Conservation (phyloP, 2,797 vertebrate genomes). For the Botia kubotai region DNA sequence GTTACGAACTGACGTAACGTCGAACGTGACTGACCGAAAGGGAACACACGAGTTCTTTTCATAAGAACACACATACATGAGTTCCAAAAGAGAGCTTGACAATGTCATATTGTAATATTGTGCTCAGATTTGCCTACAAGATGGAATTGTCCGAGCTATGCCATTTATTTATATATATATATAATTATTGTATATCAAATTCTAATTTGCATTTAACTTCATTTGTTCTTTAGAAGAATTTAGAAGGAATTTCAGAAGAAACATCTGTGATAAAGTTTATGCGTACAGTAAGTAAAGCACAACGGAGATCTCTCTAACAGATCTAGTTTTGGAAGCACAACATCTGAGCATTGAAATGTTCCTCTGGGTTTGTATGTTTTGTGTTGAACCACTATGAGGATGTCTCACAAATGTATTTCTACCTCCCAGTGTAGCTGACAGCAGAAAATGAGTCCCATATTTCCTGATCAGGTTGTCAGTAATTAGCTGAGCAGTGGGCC, state of each 20-base stretch:
- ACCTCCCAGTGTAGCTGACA: conserved; percentile 97
- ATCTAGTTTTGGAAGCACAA: background rate
- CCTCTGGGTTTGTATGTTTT: conserved; percentile 10
- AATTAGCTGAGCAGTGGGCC: conserved; percentile 91
- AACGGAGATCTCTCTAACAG: background rate
- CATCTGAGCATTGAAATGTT: background rate
- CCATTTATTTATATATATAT: background rate
- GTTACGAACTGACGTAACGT: too few relatives aligned
- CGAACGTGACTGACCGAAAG: too few relatives aligned
- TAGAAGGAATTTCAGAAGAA: background rate
- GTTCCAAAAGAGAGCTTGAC: too few relatives aligned
- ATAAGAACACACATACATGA: too few relatives aligned
- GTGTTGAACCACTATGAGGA: background rate
- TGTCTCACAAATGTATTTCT: conserved; percentile 55
- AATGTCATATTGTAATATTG: too few relatives aligned
- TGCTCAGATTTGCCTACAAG: background rate
- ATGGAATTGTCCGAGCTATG: background rate
- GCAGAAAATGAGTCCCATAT: conserved; percentile 96
- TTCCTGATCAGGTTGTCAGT: conserved; percentile 97
- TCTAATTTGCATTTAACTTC: too few relatives aligned
- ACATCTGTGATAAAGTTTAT: background rate
- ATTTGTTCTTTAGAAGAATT: too few relatives aligned
- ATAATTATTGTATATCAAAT: too few relatives aligned
- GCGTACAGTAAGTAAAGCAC: background rate
- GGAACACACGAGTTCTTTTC: too few relatives aligned